Percentiles rank a stretch among this genome's conserved stretches.
These are phyloP conservation scores for Salpingus planirostris DNA, from an alignment of 2,888 invertebrate species.

Conservation along the genomic window DNA sequence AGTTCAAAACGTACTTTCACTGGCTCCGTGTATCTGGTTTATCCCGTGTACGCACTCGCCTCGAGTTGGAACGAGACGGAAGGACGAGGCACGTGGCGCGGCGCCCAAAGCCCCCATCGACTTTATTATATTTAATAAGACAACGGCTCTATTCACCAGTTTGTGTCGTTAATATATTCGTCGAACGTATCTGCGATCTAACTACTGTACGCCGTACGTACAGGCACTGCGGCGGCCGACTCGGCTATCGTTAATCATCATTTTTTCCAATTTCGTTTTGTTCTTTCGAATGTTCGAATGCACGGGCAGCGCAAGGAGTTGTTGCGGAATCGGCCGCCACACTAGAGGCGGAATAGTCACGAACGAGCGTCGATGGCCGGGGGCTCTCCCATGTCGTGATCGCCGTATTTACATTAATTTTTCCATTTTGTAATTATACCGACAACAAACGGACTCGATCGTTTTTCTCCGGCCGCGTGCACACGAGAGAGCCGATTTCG, in stretches of 20 bases:
- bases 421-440: background rate
- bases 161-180: conserved; percentile 35
- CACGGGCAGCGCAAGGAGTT: too few relatives aligned
- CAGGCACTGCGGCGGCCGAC: too few relatives aligned
- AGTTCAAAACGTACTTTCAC: conserved; percentile 16
- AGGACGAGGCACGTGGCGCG: conserved; percentile 1
- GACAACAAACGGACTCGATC: background rate
- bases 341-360: conserved; percentile 32
- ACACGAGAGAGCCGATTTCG: too few relatives aligned
- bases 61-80: background rate
- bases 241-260: conserved; percentile 28
- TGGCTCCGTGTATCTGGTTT: conserved; percentile 1
- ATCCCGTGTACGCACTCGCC: background rate
- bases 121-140: conserved; percentile 22
- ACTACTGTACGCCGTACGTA: conserved; percentile 34
- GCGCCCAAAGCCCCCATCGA: too few relatives aligned
- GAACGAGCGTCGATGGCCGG: conserved; percentile 24
- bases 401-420: background rate
- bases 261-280: conserved; percentile 21
- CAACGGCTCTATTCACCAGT: conserved; percentile 36
- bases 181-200: conserved; percentile 31
- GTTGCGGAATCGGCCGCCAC: conserved; percentile 30
- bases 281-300: too few relatives aligned
- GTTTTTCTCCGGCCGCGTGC: too few relatives aligned
- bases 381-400: conserved; percentile 14